Base-by-base conservation (phyloP, 2,888 invertebrate species). In the Meloe dianella region DNA sequence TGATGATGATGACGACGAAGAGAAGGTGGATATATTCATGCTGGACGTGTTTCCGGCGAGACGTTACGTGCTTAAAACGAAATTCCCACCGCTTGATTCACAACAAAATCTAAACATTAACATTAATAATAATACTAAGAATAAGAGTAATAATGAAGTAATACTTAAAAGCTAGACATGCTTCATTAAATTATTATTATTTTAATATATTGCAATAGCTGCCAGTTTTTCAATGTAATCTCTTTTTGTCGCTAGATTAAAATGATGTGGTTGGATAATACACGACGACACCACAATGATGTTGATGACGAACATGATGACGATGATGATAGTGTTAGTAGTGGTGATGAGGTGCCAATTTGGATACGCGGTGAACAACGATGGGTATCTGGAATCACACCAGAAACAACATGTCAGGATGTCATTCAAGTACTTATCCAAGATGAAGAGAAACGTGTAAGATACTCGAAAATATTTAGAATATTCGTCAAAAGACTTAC, bases 321-420 rank as follows among this genome's bases (percentile, higher is more conserved):
- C 61, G 77, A 77, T 51, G 74, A 66, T 62, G 82, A 88, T 74
- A 86, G 86, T 60, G 86, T 87, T 60, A 87, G 86, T 71, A 87
- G 88, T 73, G 90, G 90, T 67, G 89, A 89, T 78, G 91, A 91
- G 80, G 87, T 92, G 51, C 91, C 91, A 10, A 90, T 94, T 71
- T 88, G 92, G 87, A 89, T 94, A 27, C 86, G 89, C 66, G 92
- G 92, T 2, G 90, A 91, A 77, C 90, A 91, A 79, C 87, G 92
- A 76, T 93, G 92, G 92, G 91, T 94, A 66, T 89, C 92, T 1
- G 94, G 94, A 3, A 89, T 94, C 60, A 88, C 89, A 61, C 85
- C 89, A 10, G 88, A 90, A 73, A 94, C 94, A 38, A 93, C 93
- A 5, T 94, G 93, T 79, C 89, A 90, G 57, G 93, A 94, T 82